Conservation (phyloP, 2,797 vertebrate genomes). For the Platalea minor region DNA sequence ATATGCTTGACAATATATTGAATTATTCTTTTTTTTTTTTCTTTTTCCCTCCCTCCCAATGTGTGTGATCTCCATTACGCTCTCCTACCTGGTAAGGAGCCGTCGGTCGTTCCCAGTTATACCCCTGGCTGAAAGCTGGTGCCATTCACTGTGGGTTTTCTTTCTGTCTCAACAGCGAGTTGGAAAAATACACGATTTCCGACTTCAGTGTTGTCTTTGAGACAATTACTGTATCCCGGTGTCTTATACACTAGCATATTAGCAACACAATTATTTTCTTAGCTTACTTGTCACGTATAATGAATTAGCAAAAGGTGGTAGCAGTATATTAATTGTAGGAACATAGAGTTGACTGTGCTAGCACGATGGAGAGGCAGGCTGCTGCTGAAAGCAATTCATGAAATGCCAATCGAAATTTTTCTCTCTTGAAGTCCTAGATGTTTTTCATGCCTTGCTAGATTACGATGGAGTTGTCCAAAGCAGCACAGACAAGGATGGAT, state of each 20-base stretch:
- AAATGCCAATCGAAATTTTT: no score
- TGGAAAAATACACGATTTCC: not conserved
- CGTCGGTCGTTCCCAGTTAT: not conserved
- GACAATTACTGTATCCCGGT: not conserved
- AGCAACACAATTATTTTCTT: not conserved
- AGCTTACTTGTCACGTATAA: not conserved
- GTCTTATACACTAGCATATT: not conserved
- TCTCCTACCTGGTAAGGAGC: not conserved
- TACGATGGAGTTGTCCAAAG: not conserved
- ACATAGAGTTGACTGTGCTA: not conserved
- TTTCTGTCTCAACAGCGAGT: not conserved
- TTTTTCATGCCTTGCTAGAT: not conserved
- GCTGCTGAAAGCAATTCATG: not conserved
- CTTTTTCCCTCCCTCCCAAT: accelerated
- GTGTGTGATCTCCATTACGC: not conserved
- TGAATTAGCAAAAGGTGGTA: not conserved
- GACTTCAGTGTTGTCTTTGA: not conserved
- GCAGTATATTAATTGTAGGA: not conserved
- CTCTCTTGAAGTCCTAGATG: not conserved
- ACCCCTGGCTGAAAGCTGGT: not conserved
- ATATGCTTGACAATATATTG: not conserved
- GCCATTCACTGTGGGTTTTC: not conserved
- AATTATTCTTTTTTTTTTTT: not conserved
- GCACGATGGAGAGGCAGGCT: not conserved
- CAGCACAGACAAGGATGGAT: not conserved